Conservation (phyloP, 2,888 invertebrate species). For the Taenaris catops region DNA sequence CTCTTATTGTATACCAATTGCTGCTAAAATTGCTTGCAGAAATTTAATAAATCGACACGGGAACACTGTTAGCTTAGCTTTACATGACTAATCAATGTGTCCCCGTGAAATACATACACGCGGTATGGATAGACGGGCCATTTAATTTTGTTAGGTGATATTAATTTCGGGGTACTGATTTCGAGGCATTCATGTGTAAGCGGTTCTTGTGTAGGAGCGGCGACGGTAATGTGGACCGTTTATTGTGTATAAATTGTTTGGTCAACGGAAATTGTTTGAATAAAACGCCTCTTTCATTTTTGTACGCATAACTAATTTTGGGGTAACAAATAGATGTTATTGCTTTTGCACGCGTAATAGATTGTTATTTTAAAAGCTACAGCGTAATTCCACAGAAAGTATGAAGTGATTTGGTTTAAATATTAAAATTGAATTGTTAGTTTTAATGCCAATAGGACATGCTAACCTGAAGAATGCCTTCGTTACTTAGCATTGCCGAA, state of each 20-base stretch:
- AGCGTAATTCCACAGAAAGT: too few relatives aligned
- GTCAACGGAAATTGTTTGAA: constrained; percentile 1
- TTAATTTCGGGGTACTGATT: constrained; percentile 62
- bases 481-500: too few relatives aligned
- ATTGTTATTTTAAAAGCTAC: too few relatives aligned
- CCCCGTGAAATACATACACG: constrained; percentile 48
- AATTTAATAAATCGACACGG: constrained; percentile 1
- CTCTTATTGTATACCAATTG: constrained; percentile 11
- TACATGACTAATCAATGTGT: constrained; percentile 32
- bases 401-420: too few relatives aligned
- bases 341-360: too few relatives aligned
- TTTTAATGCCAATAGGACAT: too few relatives aligned
- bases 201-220: constrained; percentile 40
- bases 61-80: constrained; percentile 4
- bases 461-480: too few relatives aligned
- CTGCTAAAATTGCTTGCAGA: constrained; percentile 11
- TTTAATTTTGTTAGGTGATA: constrained; percentile 60
- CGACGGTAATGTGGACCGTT: constrained; percentile 52
- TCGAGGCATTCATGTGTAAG: constrained; percentile 41
- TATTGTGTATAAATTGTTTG: constrained; percentile 12
- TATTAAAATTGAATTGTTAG: too few relatives aligned
- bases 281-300: not conserved
- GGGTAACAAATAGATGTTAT: too few relatives aligned
- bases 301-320: too few relatives aligned
- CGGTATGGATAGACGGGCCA: constrained; percentile 33